phyloP scores from a whole-genome alignment of 2,797 vertebrate genomes.

The Pantherophis alleghaniensis region DNA sequence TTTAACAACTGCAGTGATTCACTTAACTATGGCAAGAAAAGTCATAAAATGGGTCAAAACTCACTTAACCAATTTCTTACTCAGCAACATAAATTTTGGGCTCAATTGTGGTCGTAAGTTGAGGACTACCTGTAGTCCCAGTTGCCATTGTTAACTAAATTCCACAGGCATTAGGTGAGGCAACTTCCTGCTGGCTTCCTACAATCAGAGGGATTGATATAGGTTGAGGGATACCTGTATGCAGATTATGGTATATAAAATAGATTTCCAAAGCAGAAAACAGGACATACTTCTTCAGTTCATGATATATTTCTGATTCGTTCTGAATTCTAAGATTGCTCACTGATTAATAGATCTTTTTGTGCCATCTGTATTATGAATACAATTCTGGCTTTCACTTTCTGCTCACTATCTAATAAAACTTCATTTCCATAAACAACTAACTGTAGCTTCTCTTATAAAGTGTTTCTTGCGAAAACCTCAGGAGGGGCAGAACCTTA shows the following conservation, averaged over 20 bases:
- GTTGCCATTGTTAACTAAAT: background rate
- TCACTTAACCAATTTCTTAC: too few species aligned
- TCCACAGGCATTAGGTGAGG: background rate
- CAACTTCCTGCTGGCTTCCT: background rate
- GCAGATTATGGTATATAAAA: background rate
- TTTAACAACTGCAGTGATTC: too few species aligned
- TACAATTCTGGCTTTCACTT: background rate
- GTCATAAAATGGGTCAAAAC: too few species aligned
- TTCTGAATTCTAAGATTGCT: background rate
- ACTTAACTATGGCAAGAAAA: too few species aligned
- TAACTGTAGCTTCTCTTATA: background rate
- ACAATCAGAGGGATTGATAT: background rate
- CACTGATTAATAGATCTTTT: background rate
- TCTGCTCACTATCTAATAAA: background rate
- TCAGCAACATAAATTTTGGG: too few species aligned
- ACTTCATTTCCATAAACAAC: background rate
- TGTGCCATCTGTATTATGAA: background rate
- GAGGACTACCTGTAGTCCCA: background rate
- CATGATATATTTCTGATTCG: background rate
- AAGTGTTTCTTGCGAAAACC: background rate
- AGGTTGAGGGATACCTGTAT: background rate
- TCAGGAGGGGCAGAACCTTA: background rate
- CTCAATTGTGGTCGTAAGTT: too few species aligned
- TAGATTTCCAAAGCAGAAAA: background rate
- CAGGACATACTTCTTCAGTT: background rate